Conservation (phyloP, 2,888 invertebrate genomes). For the Rhingia rostrata region DNA sequence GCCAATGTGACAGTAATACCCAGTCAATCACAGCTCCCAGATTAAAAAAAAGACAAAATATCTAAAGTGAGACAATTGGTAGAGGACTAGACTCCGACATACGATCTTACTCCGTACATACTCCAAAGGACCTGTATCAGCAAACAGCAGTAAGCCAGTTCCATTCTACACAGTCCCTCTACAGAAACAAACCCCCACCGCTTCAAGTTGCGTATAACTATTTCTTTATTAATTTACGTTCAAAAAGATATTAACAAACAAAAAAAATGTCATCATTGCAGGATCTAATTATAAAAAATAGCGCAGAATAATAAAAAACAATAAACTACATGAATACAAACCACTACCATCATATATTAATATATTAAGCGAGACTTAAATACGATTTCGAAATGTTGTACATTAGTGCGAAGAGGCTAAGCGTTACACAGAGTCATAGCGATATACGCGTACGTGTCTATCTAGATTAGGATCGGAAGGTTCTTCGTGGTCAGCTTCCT, state of each 20-base stretch:
- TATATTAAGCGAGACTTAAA: slow-evolving; percentile 47
- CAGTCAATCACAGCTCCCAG: too few species aligned
- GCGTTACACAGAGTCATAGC: not conserved
- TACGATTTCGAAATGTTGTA: slow-evolving; percentile 58
- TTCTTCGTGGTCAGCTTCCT: slow-evolving; percentile 79
- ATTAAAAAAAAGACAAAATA: too few species aligned
- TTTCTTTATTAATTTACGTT: slow-evolving; percentile 38
- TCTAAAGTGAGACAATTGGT: too few species aligned
- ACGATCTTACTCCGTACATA: too few species aligned
- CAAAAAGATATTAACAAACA: slow-evolving; percentile 25
- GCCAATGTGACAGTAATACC: too few species aligned
- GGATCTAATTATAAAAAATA: slow-evolving; percentile 36
- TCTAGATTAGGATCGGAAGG: slow-evolving; percentile 79
- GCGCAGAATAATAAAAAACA: slow-evolving; percentile 37
- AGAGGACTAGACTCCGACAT: too few species aligned
- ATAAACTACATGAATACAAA: slow-evolving; percentile 39
- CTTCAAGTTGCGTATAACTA: slow-evolving; percentile 5
- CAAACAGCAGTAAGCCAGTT: too few species aligned
- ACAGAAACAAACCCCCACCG: too few species aligned
- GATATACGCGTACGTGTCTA: slow-evolving; percentile 33
- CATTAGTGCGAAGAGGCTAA: slow-evolving; percentile 42
- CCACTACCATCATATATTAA: slow-evolving; percentile 49
- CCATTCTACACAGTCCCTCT: too few species aligned
- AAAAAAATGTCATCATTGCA: slow-evolving; percentile 46
- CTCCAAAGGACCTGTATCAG: too few species aligned